Percentiles rank a stretch among this genome's conserved stretches.
Conservation (phyloP, 2,797 vertebrate genomes). For the Avahi laniger region DNA sequence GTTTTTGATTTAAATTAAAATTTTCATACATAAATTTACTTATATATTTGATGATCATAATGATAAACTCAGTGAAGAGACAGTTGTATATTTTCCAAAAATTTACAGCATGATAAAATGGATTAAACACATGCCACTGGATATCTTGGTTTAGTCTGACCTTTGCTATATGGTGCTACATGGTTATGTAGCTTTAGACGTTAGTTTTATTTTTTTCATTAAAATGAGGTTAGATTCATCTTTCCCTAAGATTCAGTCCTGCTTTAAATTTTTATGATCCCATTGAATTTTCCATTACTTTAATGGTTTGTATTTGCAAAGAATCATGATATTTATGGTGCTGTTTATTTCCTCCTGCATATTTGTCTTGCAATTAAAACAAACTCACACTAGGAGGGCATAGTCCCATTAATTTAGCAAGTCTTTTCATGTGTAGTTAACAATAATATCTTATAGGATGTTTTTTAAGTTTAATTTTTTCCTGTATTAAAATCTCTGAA, state of each 20-base stretch:
- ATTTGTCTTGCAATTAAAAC: slow-evolving; percentile 27
- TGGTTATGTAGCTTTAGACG: background rate
- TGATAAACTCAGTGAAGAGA: background rate
- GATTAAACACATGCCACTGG: background rate
- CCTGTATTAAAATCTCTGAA: background rate
- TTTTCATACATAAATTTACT: background rate
- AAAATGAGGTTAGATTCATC: background rate
- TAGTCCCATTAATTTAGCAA: background rate
- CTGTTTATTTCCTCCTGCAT: background rate
- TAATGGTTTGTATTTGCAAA: background rate
- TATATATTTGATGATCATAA: background rate
- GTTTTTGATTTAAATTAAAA: background rate
- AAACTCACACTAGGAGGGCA: background rate
- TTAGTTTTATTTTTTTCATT: slow-evolving; percentile 3
- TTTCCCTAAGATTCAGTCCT: background rate
- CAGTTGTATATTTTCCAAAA: background rate
- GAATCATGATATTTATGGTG: background rate
- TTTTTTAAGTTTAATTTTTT: background rate
- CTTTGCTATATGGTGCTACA: background rate
- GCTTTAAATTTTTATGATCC: slow-evolving; percentile 14
- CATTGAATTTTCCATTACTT: slow-evolving; percentile 3
- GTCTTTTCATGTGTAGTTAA: background rate
- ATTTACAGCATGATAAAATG: background rate
- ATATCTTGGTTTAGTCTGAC: background rate
- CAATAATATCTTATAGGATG: background rate